Conservation (phyloP, 2,888 invertebrate species). For the Leptothorax acervorum region DNA sequence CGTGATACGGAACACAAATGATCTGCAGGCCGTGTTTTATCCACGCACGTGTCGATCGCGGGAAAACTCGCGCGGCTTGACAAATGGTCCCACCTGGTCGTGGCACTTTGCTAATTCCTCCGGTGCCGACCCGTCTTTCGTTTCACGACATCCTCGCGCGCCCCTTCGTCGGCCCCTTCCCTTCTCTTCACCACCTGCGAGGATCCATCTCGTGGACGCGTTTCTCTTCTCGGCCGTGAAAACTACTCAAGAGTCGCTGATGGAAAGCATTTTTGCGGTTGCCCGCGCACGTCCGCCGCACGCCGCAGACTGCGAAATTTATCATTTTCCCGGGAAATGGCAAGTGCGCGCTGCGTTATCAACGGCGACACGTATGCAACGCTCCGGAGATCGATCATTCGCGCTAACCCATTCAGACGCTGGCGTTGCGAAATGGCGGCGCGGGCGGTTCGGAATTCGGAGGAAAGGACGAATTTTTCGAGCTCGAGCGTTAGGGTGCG, state of each 20-base stretch:
- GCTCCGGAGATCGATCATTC: slow-evolving; percentile 11
- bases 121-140: slow-evolving; percentile 43
- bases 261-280: slow-evolving; percentile 52
- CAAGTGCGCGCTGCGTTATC: slow-evolving; percentile 7
- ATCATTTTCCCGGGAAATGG: slow-evolving; percentile 43
- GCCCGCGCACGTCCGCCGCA: slow-evolving; percentile 10
- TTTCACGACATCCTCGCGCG: slow-evolving; percentile 35
- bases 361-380: slow-evolving; percentile 11
- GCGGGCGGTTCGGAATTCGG: slow-evolving; percentile 2
- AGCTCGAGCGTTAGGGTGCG: neutral
- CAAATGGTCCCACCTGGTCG: slow-evolving; percentile 54
- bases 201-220: slow-evolving; percentile 42
- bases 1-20: slow-evolving; percentile 27
- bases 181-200: neutral
- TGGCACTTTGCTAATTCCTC: slow-evolving; percentile 60
- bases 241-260: slow-evolving; percentile 52
- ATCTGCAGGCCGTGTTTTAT: neutral
- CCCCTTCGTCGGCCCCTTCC: neutral
- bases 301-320: slow-evolving; percentile 33
- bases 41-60: slow-evolving; percentile 48
- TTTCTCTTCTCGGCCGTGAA: slow-evolving; percentile 22
- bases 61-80: slow-evolving; percentile 56
- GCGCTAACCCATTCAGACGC: slow-evolving; percentile 3
- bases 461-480: neutral
- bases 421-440: neutral